Percentiles rank a stretch among this genome's conserved stretches.
Evolutionary conservation across 2,888 invertebrate genomes (phyloP).

Genomic region (Drosophila eohydei): DNA sequence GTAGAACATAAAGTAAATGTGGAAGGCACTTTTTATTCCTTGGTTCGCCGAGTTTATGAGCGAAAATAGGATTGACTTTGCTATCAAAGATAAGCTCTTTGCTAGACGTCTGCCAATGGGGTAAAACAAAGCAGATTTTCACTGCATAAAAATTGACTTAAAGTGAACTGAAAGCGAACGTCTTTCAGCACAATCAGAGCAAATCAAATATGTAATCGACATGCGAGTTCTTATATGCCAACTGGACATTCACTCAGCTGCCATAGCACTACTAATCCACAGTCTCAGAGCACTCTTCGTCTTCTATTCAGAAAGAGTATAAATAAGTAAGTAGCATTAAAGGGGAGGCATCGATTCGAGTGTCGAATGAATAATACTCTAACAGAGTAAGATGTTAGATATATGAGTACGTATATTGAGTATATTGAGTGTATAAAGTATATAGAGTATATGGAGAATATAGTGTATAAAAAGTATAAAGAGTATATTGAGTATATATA

Average conservation of each 20-base stretch:
- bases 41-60: not conserved
- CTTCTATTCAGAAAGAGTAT: conserved; percentile 18
- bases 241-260: conserved; percentile 16
- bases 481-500: not conserved
- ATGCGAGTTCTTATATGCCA: conserved; percentile 29
- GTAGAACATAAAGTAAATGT: conserved; percentile 28
- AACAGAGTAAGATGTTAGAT: not conserved
- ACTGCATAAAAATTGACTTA: conserved; percentile 41
- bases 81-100: conserved; percentile 33
- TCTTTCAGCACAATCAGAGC: conserved; percentile 40
- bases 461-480: not conserved
- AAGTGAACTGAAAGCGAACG: conserved; percentile 28
- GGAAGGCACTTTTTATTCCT: not conserved
- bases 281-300: not conserved
- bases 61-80: conserved; percentile 57
- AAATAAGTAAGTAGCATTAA: conserved; percentile 44
- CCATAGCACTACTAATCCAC: conserved; percentile 20
- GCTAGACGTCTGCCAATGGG: conserved; percentile 25
- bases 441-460: not conserved
- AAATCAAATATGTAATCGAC: conserved; percentile 61
- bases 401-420: no score
- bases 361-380: not conserved
- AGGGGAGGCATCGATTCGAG: not conserved
- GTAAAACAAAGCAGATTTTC: conserved; percentile 12
- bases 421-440: no score